Percentiles rank a stretch among this genome's conserved stretches.
These are phyloP conservation scores for Catocala sponsa DNA, from an alignment of 2,888 invertebrate species.

Conservation along the genomic window DNA sequence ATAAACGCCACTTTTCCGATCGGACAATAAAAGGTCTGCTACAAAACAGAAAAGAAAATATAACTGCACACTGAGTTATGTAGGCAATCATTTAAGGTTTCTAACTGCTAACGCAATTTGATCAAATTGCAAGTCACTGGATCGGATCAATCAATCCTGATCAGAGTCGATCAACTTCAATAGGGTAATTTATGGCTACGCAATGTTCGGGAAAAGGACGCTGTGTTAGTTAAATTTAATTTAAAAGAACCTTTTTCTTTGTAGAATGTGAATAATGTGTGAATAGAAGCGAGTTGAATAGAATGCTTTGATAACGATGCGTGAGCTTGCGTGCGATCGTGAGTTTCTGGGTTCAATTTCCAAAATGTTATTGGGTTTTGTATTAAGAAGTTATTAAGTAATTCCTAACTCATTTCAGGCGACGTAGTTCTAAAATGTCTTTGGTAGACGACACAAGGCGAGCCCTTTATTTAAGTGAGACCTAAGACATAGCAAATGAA, in stretches of 20 bases:
- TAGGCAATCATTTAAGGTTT: neutral
- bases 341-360: too few relatives aligned
- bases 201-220: slow-evolving; percentile 39
- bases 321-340: too few relatives aligned
- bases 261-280: too few relatives aligned
- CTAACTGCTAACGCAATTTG: slow-evolving; percentile 33
- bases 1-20: neutral
- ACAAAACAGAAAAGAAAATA: neutral
- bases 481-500: too few relatives aligned
- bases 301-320: too few relatives aligned
- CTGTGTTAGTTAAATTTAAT: slow-evolving; percentile 6
- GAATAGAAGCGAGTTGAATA: too few relatives aligned
- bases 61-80: neutral
- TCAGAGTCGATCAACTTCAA: slow-evolving; percentile 25
- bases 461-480: too few relatives aligned
- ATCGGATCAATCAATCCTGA: slow-evolving; percentile 43
- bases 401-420: too few relatives aligned
- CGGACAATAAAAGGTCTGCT: neutral
- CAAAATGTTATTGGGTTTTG: too few relatives aligned
- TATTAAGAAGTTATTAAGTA: too few relatives aligned
- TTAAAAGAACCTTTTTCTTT: neutral
- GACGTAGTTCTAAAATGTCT: too few relatives aligned
- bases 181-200: slow-evolving; percentile 42
- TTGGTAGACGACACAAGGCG: too few relatives aligned
- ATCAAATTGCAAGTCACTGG: slow-evolving; percentile 44